Evolutionary conservation across 1,140 invertebrate species (phyloP), one percentile per base, ranked within the genome.

Genomic region (Tachypleus tridentatus): DNA sequence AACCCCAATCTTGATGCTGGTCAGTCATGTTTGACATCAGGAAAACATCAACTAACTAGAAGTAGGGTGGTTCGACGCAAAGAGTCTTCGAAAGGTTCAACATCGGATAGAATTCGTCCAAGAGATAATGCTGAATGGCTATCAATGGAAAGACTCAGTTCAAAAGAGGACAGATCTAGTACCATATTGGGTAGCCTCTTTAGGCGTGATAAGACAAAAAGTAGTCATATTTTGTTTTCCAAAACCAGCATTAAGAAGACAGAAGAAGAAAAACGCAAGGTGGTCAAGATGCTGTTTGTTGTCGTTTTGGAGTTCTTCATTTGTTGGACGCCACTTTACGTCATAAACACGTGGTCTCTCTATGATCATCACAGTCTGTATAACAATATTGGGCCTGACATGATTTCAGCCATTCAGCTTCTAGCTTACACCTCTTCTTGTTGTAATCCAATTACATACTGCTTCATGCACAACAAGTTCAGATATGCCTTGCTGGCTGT

Each of bases 401-500:
- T 51, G 68, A 77, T 78, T 62, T 75, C 78, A 5, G 65, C 77
- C 51, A 75, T 82, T 49, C 77, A 78, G 11, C 70, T 82, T 29
- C 67, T 82, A 60, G 74, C 80, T 5, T 82, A 80, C 67, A 66
- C 78, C 3, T 80, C 79, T 5, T 77, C 78, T 0, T 82, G 79
- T 70, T 77, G 79, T 60, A 82, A 82, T 69, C 81, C 81, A 7
- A 78, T 82, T 64, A 82, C 80, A 0, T 82, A 82, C 70, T 81
- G 79, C 64, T 82, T 82, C 72, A 76, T 82, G 77, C 80, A 81
- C 72, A 74, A 73, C 53, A 79, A 79, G 59, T 82, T 82, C 70
- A 70, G 81, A 29, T 29, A 29, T 29, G 29, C 29, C 29, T 29
- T 29, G 29, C 29, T 29, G 29, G 2, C 29, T 29, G 29, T 29